Conservation (phyloP, 2,888 invertebrate genomes). For the Dione juno region DNA sequence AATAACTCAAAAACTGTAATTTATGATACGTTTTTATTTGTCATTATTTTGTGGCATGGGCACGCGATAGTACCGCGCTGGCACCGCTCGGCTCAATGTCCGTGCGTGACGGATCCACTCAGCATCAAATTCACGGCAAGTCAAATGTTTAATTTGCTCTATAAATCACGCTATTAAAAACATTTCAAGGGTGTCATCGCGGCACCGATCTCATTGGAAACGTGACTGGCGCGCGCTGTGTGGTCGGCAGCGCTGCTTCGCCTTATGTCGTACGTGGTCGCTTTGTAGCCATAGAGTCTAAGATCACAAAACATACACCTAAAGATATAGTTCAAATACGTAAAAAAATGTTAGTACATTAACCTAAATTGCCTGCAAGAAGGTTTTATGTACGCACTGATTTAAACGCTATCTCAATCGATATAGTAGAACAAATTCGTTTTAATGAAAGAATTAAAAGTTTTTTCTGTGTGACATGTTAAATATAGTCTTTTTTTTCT, state of each 20-base stretch:
- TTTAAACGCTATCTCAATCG: slow-evolving; percentile 6
- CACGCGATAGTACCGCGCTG: slow-evolving; percentile 35
- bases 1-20: slow-evolving; percentile 1
- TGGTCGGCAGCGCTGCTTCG: slow-evolving; percentile 58
- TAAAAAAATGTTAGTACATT: slow-evolving; percentile 11
- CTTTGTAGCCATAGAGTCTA: not conserved
- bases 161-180: slow-evolving; percentile 83
- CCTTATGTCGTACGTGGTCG: slow-evolving; percentile 21
- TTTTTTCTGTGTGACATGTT: slow-evolving; percentile 31
- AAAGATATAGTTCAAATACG: slow-evolving; percentile 25
- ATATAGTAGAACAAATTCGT: slow-evolving; percentile 64
- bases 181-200: slow-evolving; percentile 83
- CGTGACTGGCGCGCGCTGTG: slow-evolving; percentile 76
- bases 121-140: slow-evolving; percentile 81
- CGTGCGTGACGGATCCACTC: slow-evolving; percentile 83
- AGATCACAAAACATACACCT: slow-evolving; percentile 20
- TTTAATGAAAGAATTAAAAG: slow-evolving; percentile 60
- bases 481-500: too few species aligned
- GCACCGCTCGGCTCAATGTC: slow-evolving; percentile 51
- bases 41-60: slow-evolving; percentile 1
- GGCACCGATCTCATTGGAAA: slow-evolving; percentile 77
- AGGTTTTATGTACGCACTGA: not conserved
- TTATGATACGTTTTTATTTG: slow-evolving; percentile 12
- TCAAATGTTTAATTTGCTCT: slow-evolving; percentile 84
- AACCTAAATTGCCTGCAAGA: slow-evolving; percentile 4